Base-by-base conservation (phyloP, 2,113 vertebrate species). In the Mormoops blainvillei region DNA sequence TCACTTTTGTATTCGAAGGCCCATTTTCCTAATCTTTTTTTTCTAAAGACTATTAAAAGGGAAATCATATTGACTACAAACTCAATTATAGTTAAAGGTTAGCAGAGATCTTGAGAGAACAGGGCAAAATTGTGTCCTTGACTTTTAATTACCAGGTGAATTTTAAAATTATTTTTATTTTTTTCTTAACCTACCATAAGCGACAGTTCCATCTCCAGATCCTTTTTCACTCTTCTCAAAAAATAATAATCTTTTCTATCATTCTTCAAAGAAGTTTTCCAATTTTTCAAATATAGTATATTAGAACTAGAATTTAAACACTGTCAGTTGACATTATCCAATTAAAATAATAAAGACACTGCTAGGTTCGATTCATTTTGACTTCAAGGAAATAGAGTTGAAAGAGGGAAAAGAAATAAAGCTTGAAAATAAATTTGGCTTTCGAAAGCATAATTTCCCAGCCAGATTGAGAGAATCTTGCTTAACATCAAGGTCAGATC, bases 401-500 rank as follows among this genome's bases (percentile, higher is more conserved):
- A 95, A 95, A 88, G 4, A 65, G 0, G 33, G 18, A 92, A 92
- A 87, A 24, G 12, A 86, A 95, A 83, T 63, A 96, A 90, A 86
- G 33, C 86, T 71, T 22, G 11, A 93, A 86, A 97, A 48, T 94
- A 31, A 87, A 89, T 97, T 98, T 94, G 58, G 89, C 45, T 98
- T 78, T 97, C 94, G 81, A 94, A 65, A 0, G 80, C 86, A 78
- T 91, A 95, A 81, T 95, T 94, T 87, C 38, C 48, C 87, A 98
- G 97, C 92, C 96, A 97, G 84, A 97, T 67, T 91, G 73, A 95
- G 84, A 98, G 89, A 96, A 94, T 86, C 63, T 98, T 97, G 81
- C 84, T 96, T 97, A 80, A 95, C 97, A 41, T 73, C 93, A 97
- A 98, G 97, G 97, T 98, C 97, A 98, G 89, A 96, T 97, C 97